Percentiles rank a stretch among this genome's conserved stretches.
Conservation (phyloP, 2,797 vertebrate species). For the Gymnothorax reevesii region DNA sequence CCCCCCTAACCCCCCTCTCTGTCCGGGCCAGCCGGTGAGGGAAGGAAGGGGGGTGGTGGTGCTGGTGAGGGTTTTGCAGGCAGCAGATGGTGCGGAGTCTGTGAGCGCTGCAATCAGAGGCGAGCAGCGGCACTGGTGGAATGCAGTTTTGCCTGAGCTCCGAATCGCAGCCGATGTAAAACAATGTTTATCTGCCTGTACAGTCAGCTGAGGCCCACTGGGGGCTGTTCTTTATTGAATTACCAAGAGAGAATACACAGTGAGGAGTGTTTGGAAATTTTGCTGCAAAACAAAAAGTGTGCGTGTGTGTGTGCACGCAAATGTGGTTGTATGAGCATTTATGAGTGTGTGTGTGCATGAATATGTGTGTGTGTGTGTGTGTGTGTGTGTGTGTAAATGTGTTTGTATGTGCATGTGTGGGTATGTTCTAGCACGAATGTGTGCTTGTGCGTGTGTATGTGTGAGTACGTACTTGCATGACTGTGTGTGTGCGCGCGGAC, state of each 20-base stretch:
- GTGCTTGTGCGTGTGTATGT: not conserved
- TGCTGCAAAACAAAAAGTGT: not conserved
- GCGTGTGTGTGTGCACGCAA: not conserved
- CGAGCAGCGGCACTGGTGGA: constrained; percentile 59
- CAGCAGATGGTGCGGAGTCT: constrained; percentile 68
- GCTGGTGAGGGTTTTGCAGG: constrained; percentile 60
- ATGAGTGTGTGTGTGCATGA: too few species aligned
- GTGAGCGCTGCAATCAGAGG: constrained; percentile 67
- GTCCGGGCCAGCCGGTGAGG: constrained; percentile 54
- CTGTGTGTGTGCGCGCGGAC: not conserved
- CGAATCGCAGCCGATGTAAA: constrained; percentile 41
- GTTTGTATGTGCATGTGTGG: not conserved
- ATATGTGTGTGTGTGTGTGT: not conserved
- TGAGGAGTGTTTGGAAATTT: not conserved
- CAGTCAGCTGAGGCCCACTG: constrained; percentile 37
- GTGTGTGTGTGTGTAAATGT: not conserved
- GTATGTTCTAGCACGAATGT: not conserved
- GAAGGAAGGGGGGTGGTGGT: constrained; percentile 49
- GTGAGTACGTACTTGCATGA: not conserved
- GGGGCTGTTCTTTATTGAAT: not conserved
- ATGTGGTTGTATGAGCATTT: not conserved
- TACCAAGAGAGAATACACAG: not conserved
- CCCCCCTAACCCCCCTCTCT: constrained; percentile 47
- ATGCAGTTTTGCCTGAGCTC: constrained; percentile 50
- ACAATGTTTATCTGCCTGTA: constrained; percentile 45